These are phyloP conservation scores for Agelastica alni DNA, from an alignment of 2,888 invertebrate species.

Conservation along the genomic window DNA sequence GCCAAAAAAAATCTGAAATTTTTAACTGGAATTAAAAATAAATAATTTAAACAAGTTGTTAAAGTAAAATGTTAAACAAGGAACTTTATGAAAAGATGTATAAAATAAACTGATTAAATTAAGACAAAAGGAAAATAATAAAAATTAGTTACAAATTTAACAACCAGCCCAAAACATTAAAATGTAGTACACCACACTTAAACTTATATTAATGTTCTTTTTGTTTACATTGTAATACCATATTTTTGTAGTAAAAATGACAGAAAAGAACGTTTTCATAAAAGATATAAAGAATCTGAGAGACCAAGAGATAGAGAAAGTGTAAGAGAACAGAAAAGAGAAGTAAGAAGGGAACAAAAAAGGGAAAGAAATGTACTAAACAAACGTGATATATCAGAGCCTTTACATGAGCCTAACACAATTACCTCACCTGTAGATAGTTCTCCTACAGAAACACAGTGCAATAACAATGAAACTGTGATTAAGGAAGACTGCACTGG, in stretches of 20 bases:
- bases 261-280: conserved; percentile 51
- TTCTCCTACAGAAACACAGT: conserved; percentile 43
- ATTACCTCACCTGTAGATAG: conserved; percentile 40
- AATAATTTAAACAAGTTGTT: too few species aligned
- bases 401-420: conserved; percentile 43
- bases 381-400: conserved; percentile 50
- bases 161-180: too few species aligned
- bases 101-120: too few species aligned
- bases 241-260: conserved; percentile 41
- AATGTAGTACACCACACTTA: too few species aligned
- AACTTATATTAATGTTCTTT: too few species aligned
- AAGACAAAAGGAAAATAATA: too few species aligned
- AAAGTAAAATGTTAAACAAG: too few species aligned
- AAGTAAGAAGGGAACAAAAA: conserved; percentile 47
- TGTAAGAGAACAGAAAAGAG: conserved; percentile 51
- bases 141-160: too few species aligned
- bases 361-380: conserved; percentile 44
- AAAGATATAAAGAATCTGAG: conserved; percentile 52
- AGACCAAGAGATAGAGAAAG: conserved; percentile 47
- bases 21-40: too few species aligned
- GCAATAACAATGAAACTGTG: conserved; percentile 45
- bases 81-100: too few species aligned
- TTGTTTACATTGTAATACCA: too few species aligned
- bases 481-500: conserved; percentile 55
- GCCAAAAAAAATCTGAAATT: too few species aligned